phyloP scores from a whole-genome alignment of 2,797 vertebrate genomes.

The Acanthurus leucopareius region DNA sequence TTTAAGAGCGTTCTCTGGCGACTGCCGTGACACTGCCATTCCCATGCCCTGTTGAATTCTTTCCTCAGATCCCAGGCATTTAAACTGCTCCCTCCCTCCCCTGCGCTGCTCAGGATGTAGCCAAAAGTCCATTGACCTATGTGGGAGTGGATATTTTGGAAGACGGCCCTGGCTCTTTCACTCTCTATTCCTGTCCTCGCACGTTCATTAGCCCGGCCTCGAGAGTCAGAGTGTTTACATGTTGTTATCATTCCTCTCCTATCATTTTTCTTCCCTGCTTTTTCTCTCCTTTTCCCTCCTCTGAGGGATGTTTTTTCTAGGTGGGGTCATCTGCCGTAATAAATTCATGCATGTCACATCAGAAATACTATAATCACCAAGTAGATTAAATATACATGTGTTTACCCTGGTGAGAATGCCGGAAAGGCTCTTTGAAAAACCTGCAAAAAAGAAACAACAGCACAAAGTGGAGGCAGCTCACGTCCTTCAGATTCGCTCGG shows the following conservation, averaged over 20 bases:
- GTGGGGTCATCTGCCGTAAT: conserved; percentile 74
- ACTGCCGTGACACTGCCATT: conserved; percentile 92
- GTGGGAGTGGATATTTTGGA: conserved; percentile 91
- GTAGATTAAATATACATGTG: conserved; percentile 68
- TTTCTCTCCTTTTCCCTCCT: conserved; percentile 53
- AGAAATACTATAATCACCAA: conserved; percentile 55
- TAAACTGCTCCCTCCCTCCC: conserved; percentile 86
- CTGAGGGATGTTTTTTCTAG: conserved; percentile 57
- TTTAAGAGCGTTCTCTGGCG: conserved; percentile 94
- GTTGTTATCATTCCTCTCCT: conserved; percentile 82
- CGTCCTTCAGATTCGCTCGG: not conserved
- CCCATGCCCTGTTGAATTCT: conserved; percentile 97
- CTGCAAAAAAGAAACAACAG: conserved; percentile 21
- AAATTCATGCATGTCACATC: conserved; percentile 68
- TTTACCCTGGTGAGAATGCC: conserved; percentile 60
- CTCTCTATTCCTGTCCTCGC: conserved; percentile 86
- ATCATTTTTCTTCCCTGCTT: conserved; percentile 76
- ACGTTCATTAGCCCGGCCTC: conserved; percentile 89
- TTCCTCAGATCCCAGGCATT: conserved; percentile 88
- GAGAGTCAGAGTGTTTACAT: conserved; percentile 85
- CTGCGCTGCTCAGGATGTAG: conserved; percentile 93
- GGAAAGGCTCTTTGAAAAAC: conserved; percentile 33
- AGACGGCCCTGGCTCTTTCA: conserved; percentile 82
- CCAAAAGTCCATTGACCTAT: conserved; percentile 95
- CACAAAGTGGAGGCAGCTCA: not conserved